These are phyloP conservation scores for Montipora sp. DNA, from an alignment of 64 coral and sea anemone genomes.

Conservation along the genomic window DNA sequence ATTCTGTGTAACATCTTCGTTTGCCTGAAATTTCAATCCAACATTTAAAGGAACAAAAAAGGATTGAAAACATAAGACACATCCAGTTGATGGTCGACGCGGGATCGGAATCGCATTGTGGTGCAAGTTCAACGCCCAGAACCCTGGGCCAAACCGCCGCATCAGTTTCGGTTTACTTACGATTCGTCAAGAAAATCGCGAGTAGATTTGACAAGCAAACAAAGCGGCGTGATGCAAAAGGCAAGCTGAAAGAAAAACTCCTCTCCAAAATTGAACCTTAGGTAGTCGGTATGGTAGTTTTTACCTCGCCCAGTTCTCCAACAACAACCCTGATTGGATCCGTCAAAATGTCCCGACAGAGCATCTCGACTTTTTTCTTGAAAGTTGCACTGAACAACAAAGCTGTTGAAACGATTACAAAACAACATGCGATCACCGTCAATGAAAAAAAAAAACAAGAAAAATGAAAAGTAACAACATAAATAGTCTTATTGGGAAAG, in stretches of 20 bases:
- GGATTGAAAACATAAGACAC: too few species aligned
- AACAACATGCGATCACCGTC: neutral
- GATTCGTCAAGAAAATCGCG: too few species aligned
- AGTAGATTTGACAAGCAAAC: too few species aligned
- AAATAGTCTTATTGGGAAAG: neutral
- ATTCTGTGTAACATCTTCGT: constrained; percentile 93
- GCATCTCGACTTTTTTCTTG: constrained; percentile 96
- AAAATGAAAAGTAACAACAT: neutral
- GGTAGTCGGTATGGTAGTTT: neutral
- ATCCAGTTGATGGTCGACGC: too few species aligned
- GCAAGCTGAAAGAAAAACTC: too few species aligned
- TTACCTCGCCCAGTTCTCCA: constrained; percentile 96
- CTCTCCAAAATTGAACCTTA: too few species aligned
- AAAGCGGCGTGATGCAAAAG: too few species aligned
- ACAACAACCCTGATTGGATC: constrained; percentile 97
- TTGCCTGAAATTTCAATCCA: constrained; percentile 64
- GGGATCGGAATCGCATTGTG: too few species aligned
- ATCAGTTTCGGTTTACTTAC: too few species aligned
- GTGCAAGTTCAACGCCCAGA: too few species aligned
- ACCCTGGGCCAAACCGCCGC: too few species aligned
- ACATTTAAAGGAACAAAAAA: neutral
- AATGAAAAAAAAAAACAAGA: neutral
- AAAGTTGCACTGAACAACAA: constrained; percentile 98
- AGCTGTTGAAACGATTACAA: constrained; percentile 42
- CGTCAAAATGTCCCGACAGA: constrained; percentile 89